Conservation (phyloP, 2,888 invertebrate species). For the Eremobia ochroleuca region DNA sequence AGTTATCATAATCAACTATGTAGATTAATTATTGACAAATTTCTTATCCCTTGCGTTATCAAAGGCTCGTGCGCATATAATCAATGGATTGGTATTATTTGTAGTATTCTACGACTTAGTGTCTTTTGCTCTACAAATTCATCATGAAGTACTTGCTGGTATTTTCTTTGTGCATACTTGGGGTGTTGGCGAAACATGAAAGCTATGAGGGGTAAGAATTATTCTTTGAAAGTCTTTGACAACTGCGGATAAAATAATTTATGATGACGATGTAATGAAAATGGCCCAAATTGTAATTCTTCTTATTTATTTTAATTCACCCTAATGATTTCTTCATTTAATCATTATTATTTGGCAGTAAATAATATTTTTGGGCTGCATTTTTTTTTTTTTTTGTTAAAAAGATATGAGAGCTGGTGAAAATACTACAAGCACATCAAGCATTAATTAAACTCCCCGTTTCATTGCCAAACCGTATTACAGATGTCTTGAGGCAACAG, state of each 20-base stretch:
- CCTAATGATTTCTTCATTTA: neutral
- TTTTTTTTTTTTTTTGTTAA: neutral
- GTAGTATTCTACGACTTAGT: conserved; percentile 11
- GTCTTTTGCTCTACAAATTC: conserved; percentile 44
- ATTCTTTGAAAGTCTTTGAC: neutral
- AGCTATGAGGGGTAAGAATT: conserved; percentile 80
- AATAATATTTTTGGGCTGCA: too few species aligned
- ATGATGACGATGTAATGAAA: neutral
- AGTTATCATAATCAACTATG: conserved; percentile 16
- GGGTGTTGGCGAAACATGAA: conserved; percentile 80
- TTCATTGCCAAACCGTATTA: neutral
- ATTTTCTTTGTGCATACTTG: conserved; percentile 67
- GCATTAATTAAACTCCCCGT: neutral
- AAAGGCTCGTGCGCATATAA: conserved; percentile 36
- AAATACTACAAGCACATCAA: neutral
- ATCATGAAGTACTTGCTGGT: conserved; percentile 70
- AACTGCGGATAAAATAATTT: neutral
- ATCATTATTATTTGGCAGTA: too few species aligned
- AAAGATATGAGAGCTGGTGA: neutral
- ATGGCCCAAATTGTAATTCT: neutral
- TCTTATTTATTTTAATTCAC: neutral
- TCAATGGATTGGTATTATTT: neutral
- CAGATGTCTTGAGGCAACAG: neutral
- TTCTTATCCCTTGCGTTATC: conserved; percentile 36
- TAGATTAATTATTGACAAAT: conserved; percentile 24